Conservation (phyloP, 2,113 vertebrate species). For the Galemys pyrenaicus region DNA sequence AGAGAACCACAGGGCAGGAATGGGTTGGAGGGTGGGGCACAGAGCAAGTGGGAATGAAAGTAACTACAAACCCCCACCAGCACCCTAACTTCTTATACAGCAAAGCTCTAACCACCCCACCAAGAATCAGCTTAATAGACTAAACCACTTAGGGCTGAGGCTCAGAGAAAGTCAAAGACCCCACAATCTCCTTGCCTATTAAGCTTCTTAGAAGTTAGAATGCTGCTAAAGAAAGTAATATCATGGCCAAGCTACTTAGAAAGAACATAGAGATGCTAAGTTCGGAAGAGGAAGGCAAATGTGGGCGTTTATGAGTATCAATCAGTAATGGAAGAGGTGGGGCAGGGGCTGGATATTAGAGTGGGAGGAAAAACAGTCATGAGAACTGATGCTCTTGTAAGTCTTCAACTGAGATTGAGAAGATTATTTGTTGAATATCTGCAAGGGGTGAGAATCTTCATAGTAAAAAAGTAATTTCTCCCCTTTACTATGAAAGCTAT, state of each 20-base stretch:
- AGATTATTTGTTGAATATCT: not conserved
- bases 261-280: conserved; percentile 46
- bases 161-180: conserved; percentile 68
- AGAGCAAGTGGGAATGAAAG: not conserved
- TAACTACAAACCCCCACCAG: not conserved
- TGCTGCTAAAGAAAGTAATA: conserved; percentile 73
- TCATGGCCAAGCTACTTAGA: conserved; percentile 60
- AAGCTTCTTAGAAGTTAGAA: conserved; percentile 81
- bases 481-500: not conserved
- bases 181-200: conserved; percentile 48
- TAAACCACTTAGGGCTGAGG: conserved; percentile 77
- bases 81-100: conserved; percentile 59
- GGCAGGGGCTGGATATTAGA: not conserved
- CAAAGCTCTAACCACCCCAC: conserved; percentile 65
- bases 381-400: not conserved
- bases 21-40: not conserved
- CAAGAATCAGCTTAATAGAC: conserved; percentile 80
- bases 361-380: not conserved
- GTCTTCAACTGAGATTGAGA: conserved; percentile 20
- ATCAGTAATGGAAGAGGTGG: not conserved
- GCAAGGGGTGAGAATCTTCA: not conserved
- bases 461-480: not conserved
- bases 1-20: conserved; percentile 12
- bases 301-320: not conserved
- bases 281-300: not conserved